Percentiles rank a stretch among this genome's conserved stretches.
phyloP scores from a whole-genome alignment of 2,113 vertebrate species.

The Scatophagus argus region DNA sequence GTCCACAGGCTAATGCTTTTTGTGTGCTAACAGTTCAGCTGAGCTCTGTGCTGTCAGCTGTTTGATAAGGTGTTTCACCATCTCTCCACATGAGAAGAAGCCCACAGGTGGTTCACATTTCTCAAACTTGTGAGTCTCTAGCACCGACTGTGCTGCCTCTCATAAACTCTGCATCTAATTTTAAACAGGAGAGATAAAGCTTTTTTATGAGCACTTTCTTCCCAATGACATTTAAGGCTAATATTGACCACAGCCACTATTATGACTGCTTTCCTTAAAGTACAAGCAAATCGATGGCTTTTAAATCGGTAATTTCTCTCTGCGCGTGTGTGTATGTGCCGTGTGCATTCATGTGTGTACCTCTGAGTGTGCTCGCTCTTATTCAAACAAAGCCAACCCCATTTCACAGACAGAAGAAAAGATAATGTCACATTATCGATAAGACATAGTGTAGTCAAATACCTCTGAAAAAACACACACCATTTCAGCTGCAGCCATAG shows the following conservation, averaged over 20 bases:
- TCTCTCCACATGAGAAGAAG: not conserved
- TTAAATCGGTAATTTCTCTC: constrained; percentile 48
- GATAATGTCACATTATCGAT: constrained; percentile 63
- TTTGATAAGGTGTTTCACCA: not conserved
- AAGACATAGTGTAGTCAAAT: constrained; percentile 28
- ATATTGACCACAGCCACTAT: constrained; percentile 58
- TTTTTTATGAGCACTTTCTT: constrained; percentile 44
- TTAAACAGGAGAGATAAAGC: constrained; percentile 9
- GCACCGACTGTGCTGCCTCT: not conserved
- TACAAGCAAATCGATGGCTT: constrained; percentile 53
- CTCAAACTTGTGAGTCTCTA: constrained; percentile 9
- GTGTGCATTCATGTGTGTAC: constrained; percentile 8
- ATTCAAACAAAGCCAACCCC: constrained; percentile 62
- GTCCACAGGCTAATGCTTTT: not conserved
- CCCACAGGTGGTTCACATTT: constrained; percentile 5
- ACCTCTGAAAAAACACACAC: constrained; percentile 23
- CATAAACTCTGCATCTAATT: not conserved
- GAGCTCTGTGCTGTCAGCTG: not conserved
- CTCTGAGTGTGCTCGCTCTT: constrained; percentile 32
- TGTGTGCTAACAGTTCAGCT: not conserved
- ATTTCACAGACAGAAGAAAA: constrained; percentile 35
- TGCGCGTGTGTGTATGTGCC: not conserved
- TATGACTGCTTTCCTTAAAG: constrained; percentile 6
- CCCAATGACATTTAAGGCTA: constrained; percentile 57
- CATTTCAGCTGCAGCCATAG: constrained; percentile 49